Evolutionary conservation across 2,888 invertebrate genomes (phyloP), one percentile per base, ranked within the genome.

Genomic region (Hypselothyrea guttata): DNA sequence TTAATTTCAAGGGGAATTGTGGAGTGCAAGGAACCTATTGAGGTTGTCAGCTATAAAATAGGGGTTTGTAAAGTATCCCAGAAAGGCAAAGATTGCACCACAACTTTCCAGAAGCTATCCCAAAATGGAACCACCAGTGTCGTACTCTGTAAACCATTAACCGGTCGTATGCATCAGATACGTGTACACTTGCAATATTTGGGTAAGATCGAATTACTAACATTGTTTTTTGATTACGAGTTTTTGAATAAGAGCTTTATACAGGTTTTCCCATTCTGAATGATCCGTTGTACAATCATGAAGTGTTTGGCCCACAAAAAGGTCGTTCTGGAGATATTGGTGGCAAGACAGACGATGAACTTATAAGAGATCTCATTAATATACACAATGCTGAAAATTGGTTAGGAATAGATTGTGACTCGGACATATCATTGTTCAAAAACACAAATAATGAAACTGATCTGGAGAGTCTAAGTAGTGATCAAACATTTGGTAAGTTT

Each of bases 121-220:
- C 97, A 92, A 91, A 97, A 98, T 90, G 94, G 94, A 1, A 94
- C 94, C 86, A 95, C 97, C 0, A 98, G 98, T 87, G 96, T 98
- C 22, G 98, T 99, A 7, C 92, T 96, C 30, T 98, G 98, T 91
- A 94, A 95, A 87, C 99, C 99, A 0, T 94, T 95, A 87, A 99
- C 99, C 0, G 99, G 99, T 1, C 92, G 99, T 66, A 99, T 99
- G 95, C 99, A 99, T 90, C 99, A 99, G 91, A 99, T 99, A 79
- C 93, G 99, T 69, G 98, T 99, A 27, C 99, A 99, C 90, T 93
- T 77, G 66, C 99, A 99, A 91, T 99, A 96, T 90, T 92, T 99
- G 86, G 99, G 97, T 97, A 64, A 60, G 45, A 3, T 12, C 4
- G 1, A 9, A 2, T 12, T 0, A 16, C 7, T 7, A 9, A n/a